Evolutionary conservation across 1,140 invertebrate species (phyloP), one percentile per base, ranked within the genome.

Genomic region (Temnothorax longispinosus): DNA sequence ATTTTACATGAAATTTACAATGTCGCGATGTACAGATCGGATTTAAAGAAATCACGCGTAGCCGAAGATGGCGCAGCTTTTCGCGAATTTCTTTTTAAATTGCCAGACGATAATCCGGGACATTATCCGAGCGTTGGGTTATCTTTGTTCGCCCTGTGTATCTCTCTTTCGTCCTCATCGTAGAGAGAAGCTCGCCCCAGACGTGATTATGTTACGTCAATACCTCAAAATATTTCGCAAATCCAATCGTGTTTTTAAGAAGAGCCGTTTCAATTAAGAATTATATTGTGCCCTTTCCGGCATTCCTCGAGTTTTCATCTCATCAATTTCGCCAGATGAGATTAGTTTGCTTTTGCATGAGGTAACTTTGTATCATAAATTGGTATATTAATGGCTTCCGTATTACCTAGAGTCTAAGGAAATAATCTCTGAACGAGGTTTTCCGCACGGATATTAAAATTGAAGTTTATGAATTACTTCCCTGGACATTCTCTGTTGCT

Each of bases 91-190:
- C 41, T 50, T 11, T 27, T 27, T 58, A 52, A 56, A 64, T 64
- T 21, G 18, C 15, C 60, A 58, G 62, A 32, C 77, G 32, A 87
- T 69, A 69, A 69, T 69, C 41, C 21, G 65, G 18, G 50, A 78
- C 32, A 74, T 87, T 78, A 64, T 71, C 47, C 50, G 78, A 74
- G 47, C 38, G 64, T 74, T 84, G 56, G 86, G 80, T 87, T 87
- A 84, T 87, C 86, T 87, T 87, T 35, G 38, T 64, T 13, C 80
- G 80, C 80, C 50, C 67, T 64, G 35, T 64, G 7, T 87, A 82
- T 87, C 77, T 84, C 27, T 69, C 50, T 75, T 13, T 69, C 11
- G 38, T 21, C 13, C 6, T 44, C 69, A 56, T 62, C 82, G 78
- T 62, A 50, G 56, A 35, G 13, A 60, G 67, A 21, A 62, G 41